Evolutionary conservation across 2,888 invertebrate species (phyloP).

Genomic region (Leptogaster cylindrica): DNA sequence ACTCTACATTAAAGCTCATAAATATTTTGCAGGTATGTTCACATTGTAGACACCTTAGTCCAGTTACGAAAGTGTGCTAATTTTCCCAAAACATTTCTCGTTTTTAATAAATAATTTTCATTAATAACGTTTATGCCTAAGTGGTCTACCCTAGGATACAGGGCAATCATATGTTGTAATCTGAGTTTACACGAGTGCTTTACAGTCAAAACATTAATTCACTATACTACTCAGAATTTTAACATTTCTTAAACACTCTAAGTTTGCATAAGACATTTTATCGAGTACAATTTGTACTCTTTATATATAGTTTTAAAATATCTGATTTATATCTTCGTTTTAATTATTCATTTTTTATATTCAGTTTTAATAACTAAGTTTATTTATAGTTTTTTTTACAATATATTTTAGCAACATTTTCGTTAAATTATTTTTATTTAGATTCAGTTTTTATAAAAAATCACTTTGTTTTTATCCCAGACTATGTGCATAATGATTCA

Average conservation of each 20-base stretch:
- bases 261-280: constrained; percentile 45
- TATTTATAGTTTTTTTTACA: constrained; percentile 26
- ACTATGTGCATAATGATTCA: background rate
- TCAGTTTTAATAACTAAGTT: constrained; percentile 24
- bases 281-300: constrained; percentile 21
- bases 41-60: background rate
- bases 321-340: constrained; percentile 8
- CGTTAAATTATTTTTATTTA: constrained; percentile 30
- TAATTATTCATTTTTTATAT: constrained; percentile 17
- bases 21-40: constrained; percentile 15
- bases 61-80: constrained; percentile 1
- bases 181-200: constrained; percentile 14
- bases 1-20: constrained; percentile 21
- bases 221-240: constrained; percentile 28
- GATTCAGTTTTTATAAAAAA: constrained; percentile 13
- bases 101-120: constrained; percentile 24
- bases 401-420: constrained; percentile 28
- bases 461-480: too few relatives aligned
- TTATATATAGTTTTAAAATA: constrained; percentile 35
- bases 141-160: constrained; percentile 43
- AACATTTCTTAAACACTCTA: constrained; percentile 37
- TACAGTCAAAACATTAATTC: constrained; percentile 22
- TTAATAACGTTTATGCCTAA: constrained; percentile 30
- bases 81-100: too few relatives aligned
- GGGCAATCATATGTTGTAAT: constrained; percentile 22